A percentile compares a stretch with the other conserved stretches of the same genome.
These are phyloP conservation scores for Machaerirhynchus nigripectus DNA, from an alignment of 2,113 vertebrate genomes.

Conservation along the genomic window DNA sequence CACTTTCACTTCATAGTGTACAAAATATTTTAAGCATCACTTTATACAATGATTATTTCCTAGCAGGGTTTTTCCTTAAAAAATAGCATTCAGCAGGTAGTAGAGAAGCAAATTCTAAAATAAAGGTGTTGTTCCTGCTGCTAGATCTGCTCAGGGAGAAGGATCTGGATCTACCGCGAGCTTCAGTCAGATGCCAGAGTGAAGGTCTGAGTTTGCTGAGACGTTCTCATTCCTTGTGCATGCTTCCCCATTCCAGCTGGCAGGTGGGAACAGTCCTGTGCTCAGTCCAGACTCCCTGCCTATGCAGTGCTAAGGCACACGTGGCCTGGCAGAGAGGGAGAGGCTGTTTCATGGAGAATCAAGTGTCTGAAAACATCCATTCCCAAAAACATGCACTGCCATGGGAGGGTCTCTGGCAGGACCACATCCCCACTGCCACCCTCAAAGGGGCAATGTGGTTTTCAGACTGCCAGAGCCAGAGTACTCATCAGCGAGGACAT, in stretches of 20 bases:
- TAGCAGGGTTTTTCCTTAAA: slow-evolving; percentile 21
- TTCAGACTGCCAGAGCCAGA: background rate
- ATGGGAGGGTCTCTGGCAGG: background rate
- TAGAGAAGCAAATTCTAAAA: background rate
- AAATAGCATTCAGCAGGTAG: slow-evolving; percentile 18
- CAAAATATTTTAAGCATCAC: slow-evolving; percentile 40
- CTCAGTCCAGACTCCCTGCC: background rate
- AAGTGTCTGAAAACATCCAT: fast-evolving
- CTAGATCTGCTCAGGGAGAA: background rate
- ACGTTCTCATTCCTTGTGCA: background rate
- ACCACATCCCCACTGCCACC: background rate
- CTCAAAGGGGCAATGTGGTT: background rate
- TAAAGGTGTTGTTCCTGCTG: background rate
- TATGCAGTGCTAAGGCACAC: background rate
- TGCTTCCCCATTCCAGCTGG: background rate
- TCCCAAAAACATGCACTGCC: background rate
- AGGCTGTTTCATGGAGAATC: background rate
- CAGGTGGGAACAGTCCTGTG: background rate
- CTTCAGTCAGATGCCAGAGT: background rate
- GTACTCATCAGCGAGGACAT: background rate
- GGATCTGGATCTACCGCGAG: background rate
- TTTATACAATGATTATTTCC: slow-evolving; percentile 32
- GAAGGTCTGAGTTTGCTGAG: background rate
- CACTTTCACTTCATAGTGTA: slow-evolving; percentile 22
- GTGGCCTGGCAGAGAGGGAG: background rate